Evolutionary conservation across 2,888 invertebrate species (phyloP), one percentile per base, ranked within the genome.

Genomic region (Caenorhabditis sp.): DNA sequence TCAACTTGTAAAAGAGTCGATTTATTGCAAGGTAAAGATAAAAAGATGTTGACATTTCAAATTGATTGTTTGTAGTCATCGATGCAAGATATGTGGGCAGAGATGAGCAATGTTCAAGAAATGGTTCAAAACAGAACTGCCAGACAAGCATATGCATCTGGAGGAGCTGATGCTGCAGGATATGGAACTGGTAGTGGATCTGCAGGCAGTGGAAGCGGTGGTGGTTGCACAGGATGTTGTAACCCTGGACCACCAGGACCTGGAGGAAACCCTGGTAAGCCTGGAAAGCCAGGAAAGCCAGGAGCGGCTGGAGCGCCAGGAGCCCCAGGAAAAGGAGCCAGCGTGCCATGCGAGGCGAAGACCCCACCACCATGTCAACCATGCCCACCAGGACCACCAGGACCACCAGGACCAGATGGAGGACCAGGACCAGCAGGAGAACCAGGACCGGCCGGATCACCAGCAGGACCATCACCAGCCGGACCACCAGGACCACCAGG

Each of bases 391-490:
- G 73, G 73, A 69, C 73, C 73, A 69, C 63, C 63, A 50, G 73
- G 73, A 62, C 73, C 73, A 63, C 69, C 73, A 66, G 73, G 73
- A 69, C 66, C 73, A 63, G 73, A 43, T 10, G 73, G 73, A 61
- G 62, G 58, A 63, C 73, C 73, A 58, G 73, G 73, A 74, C 57
- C 73, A 63, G 69, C 67, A 20, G 73, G 73, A 69, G 64, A 63
- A 60, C 66, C 69, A 63, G 73, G 73, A 63, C 53, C 63, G 57
- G 54, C 73, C 38, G 73, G 73, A 63, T 60, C 76, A 53, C 78
- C 81, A 23, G 76, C 78, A 31, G 78, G 80, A 52, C 76, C 79
- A n/a, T 81, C 80, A 17, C 49, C 27, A 31, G 59, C 68, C 21
- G 59, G 52, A 21, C 59, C 59, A 31, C 56, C 59, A 54, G 59